These are phyloP conservation scores for Gymnoscopelus microlampas DNA, from an alignment of 2,797 vertebrate species.

Conservation along the genomic window DNA sequence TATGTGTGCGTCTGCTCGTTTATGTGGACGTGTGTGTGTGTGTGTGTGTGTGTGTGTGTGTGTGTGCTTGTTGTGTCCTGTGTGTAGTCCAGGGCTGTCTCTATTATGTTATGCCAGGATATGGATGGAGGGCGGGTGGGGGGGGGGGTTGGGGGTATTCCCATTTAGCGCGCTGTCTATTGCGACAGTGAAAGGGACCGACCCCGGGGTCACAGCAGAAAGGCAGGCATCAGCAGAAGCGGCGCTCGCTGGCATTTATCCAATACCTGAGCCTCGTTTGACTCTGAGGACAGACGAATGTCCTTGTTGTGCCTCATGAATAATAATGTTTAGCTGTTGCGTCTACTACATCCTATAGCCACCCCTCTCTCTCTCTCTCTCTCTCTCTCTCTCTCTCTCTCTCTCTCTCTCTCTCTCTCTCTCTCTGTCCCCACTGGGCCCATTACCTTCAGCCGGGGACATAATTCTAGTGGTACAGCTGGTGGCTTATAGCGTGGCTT, in stretches of 20 bases:
- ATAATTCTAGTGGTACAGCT: constrained; percentile 31
- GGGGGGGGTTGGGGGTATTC: constrained; percentile 37
- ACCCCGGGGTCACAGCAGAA: constrained; percentile 34
- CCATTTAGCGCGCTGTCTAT: constrained; percentile 35
- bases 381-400: constrained; percentile 18
- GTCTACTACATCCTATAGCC: not conserved
- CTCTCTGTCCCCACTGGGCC: constrained; percentile 13
- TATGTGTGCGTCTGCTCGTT: not conserved
- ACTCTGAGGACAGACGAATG: constrained; percentile 53
- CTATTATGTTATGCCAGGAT: constrained; percentile 21
- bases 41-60: constrained; percentile 9
- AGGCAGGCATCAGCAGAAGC: constrained; percentile 61
- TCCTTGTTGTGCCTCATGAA: constrained; percentile 52
- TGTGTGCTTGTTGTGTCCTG: not conserved
- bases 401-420: not conserved
- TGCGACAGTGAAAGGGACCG: constrained; percentile 8
- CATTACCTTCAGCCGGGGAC: constrained; percentile 38
- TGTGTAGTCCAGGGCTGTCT: constrained; percentile 4
- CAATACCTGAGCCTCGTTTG: constrained; percentile 44
- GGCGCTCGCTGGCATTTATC: constrained; percentile 42
- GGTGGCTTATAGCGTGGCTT: constrained; percentile 9
- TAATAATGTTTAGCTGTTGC: constrained; percentile 28
- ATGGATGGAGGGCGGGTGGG: constrained; percentile 4
- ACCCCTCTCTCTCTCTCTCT: not conserved
- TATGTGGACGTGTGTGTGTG: constrained; percentile 5